Conservation (phyloP, 2,797 vertebrate genomes). For the Poliocrania exsul region DNA sequence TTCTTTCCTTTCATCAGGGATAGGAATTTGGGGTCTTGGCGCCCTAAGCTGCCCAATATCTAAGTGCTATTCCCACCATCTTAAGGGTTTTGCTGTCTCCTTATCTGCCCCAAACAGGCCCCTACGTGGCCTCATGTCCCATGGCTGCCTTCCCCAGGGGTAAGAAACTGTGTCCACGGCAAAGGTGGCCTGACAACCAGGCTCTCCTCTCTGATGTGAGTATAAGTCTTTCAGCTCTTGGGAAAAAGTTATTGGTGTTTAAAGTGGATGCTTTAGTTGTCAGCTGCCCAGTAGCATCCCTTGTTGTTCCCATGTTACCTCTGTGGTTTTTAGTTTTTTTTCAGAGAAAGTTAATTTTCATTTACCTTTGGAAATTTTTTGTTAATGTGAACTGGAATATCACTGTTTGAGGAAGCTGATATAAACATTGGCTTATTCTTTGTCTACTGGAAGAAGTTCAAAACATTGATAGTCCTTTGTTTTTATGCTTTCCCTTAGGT, state of each 20-base stretch:
- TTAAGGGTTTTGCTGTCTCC: not conserved
- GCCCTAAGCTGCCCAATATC: not conserved
- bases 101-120: not conserved
- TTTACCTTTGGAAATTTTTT: not conserved
- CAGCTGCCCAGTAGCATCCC: not conserved
- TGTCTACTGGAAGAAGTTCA: not conserved
- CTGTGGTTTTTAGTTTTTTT: not conserved
- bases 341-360: not conserved
- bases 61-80: not conserved
- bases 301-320: not conserved
- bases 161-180: not conserved
- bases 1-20: not conserved
- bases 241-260: not conserved
- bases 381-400: not conserved
- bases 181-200: not conserved
- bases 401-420: not conserved
- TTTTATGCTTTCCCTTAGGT: not conserved
- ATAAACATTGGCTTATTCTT: not conserved
- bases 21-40: not conserved
- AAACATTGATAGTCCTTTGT: not conserved
- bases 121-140: rapidly evolving
- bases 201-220: not conserved
- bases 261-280: not conserved
- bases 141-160: not conserved
- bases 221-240: not conserved